A percentile compares a stretch with the other conserved stretches of the same genome.
Evolutionary conservation across 2,888 invertebrate species (phyloP).

Genomic region (Anoplius nigerrimus): DNA sequence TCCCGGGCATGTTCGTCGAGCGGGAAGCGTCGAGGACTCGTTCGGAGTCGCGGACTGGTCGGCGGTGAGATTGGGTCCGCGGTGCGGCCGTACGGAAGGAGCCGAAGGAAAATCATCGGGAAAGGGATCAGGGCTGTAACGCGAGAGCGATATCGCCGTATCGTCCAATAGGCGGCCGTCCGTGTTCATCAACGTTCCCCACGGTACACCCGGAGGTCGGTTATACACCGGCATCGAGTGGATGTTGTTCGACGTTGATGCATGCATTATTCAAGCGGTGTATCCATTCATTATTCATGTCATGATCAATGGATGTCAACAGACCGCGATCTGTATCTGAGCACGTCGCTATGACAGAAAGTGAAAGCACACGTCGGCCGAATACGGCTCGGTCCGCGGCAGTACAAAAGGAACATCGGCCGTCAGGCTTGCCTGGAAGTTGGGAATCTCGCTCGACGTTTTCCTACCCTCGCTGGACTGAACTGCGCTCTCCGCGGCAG

Average conservation of each 20-base stretch:
- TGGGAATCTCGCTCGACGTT: too few species aligned
- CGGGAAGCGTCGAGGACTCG: too few species aligned
- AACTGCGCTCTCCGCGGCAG: too few species aligned
- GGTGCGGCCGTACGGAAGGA: too few species aligned
- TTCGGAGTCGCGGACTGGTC: too few species aligned
- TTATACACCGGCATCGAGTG: slow-evolving; percentile 52
- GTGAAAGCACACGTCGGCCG: slow-evolving; percentile 44
- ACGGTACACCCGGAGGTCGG: slow-evolving; percentile 33
- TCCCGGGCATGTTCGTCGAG: too few species aligned
- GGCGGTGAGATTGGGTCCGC: background rate
- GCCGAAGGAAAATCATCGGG: background rate
- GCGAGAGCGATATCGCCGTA: slow-evolving; percentile 26
- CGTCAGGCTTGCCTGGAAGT: background rate
- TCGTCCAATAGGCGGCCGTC: slow-evolving; percentile 27
- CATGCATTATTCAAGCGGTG: slow-evolving; percentile 68
- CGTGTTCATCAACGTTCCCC: slow-evolving; percentile 45
- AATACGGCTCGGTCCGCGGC: slow-evolving; percentile 10
- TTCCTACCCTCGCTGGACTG: too few species aligned
- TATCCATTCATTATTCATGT: slow-evolving; percentile 70
- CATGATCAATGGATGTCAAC: slow-evolving; percentile 69
- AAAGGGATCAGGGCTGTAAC: slow-evolving; percentile 11
- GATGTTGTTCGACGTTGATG: slow-evolving; percentile 62
- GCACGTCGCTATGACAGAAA: slow-evolving; percentile 51
- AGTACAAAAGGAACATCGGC: slow-evolving; percentile 3
- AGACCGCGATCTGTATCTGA: slow-evolving; percentile 65